phyloP scores from a whole-genome alignment of 2,113 vertebrate genomes.

The Emydocephalus ijimae region DNA sequence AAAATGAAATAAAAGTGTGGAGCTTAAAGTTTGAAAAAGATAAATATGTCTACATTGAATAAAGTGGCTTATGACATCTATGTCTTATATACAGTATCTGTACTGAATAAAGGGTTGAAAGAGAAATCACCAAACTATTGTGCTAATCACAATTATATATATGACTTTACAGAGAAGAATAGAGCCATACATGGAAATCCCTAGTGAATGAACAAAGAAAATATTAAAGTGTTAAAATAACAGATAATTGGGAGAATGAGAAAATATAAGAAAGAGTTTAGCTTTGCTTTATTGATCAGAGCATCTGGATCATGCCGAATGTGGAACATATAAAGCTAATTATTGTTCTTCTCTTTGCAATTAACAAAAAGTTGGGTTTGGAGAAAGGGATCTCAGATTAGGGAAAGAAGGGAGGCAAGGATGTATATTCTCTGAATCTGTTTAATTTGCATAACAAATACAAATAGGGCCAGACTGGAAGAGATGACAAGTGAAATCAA shows the following conservation, averaged over 20 bases:
- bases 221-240: not conserved
- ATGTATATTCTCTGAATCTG: not conserved
- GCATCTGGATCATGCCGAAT: not conserved
- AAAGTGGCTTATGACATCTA: not conserved
- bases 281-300: not conserved
- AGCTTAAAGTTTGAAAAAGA: not conserved
- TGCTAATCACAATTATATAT: not conserved
- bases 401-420: not conserved
- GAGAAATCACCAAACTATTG: not conserved
- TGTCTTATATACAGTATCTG: not conserved
- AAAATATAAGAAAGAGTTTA: not conserved
- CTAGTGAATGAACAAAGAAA: not conserved
- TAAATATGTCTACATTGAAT: not conserved
- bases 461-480: not conserved
- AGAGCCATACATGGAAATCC: not conserved
- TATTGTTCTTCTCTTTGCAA: not conserved
- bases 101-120: not conserved
- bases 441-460: not conserved
- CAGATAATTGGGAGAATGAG: not conserved
- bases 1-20: not conserved
- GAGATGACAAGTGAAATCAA: not conserved
- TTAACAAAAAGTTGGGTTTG: not conserved
- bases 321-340: not conserved
- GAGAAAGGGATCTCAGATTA: not conserved
- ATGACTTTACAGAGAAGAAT: not conserved